phyloP scores from a whole-genome alignment of 2,113 vertebrate genomes.

The Tretioscincus oriximinensis region DNA sequence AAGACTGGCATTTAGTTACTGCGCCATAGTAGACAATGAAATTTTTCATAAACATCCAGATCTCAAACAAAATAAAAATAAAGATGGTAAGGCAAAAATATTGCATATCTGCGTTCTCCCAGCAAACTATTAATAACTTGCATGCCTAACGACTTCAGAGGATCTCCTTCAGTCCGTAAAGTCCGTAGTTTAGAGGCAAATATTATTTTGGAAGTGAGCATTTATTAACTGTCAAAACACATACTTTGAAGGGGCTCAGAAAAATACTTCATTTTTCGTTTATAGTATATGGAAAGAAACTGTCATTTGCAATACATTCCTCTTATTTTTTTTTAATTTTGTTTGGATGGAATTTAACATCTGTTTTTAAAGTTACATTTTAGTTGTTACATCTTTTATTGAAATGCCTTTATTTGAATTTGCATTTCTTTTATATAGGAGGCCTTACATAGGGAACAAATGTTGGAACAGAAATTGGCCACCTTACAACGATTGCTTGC shows the following conservation, averaged over 20 bases:
- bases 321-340: background rate
- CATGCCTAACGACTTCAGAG: too few relatives aligned
- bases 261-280: background rate
- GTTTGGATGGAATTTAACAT: background rate
- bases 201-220: too few relatives aligned
- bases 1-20: too few relatives aligned
- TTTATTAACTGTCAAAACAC: background rate
- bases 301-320: background rate
- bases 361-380: background rate
- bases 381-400: background rate
- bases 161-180: too few relatives aligned
- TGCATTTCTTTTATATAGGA: conserved; percentile 74
- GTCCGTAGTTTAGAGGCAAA: too few relatives aligned
- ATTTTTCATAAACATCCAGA: too few relatives aligned
- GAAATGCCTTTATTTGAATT: background rate
- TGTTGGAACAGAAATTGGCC: conserved; percentile 99
- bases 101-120: too few relatives aligned
- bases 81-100: too few relatives aligned
- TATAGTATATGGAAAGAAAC: background rate
- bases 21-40: too few relatives aligned
- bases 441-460: conserved; percentile 99
- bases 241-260: background rate
- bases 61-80: too few relatives aligned
- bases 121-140: too few relatives aligned
- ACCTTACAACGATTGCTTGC: conserved; percentile 93